Base-by-base conservation (phyloP, 2,888 invertebrate genomes). In the Trachelus stipa region DNA sequence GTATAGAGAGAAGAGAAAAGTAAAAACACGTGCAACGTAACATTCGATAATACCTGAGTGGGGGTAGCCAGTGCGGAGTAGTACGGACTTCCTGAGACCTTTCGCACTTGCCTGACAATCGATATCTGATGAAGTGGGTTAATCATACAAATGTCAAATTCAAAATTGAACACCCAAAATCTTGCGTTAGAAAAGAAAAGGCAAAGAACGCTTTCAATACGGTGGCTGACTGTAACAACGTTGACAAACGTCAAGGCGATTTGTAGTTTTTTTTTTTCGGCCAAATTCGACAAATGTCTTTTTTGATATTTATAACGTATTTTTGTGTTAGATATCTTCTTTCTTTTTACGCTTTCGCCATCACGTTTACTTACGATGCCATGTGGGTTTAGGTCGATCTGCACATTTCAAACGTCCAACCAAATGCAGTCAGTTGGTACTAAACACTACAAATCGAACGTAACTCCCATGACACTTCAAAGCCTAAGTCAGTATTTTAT, bases 1-100 rank as follows among this genome's bases (percentile, higher is more conserved):
- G 79, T 76, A 75, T 76, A 68, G 73, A 77, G 83, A 82, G 80
- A 76, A 81, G 76, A 83, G 80, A 80, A 79, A 83, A 87, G 83
- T 78, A 76, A 77, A 81, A 90, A 90, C 87, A 89, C 90, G 90
- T 90, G 90, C 90, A 90, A 84, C 83, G 87, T 83, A 86, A 84
- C 83, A 85, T 84, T 79, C 84, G 80, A 40, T 80, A 78, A 37
- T 87, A 85, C 86, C 85, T 87, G 86, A 84, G 82, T 85, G 87
- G 88, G 87, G 88, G 87, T 87, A 87, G 88, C 88, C 87, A 85
- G 84, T 83, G 76, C 84, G 78, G 73, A 76, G 75, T 9, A 56
- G 56, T 56, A 23, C 56, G 56, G 56, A 56, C 79, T 79, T 82
- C 69, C 71, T 77, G 81, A 77, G 76, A 79, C 77, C 77, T 80